phyloP scores from a whole-genome alignment of 2,797 vertebrate genomes.

The Liparis tanakae region DNA sequence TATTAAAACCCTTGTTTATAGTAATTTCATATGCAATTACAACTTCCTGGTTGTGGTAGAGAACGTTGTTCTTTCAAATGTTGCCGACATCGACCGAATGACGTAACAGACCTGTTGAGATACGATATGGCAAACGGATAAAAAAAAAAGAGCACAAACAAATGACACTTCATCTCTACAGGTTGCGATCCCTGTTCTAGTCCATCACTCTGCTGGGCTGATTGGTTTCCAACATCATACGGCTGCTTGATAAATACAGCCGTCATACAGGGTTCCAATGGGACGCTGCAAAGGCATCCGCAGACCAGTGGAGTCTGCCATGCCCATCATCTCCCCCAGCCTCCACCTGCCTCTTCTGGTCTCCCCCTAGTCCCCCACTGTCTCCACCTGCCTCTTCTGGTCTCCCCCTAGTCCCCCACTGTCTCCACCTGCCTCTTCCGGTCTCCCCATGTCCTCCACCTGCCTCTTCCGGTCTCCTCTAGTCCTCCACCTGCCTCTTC shows the following conservation, averaged over 20 bases:
- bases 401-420: too few relatives aligned
- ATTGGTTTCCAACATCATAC: constrained; percentile 33
- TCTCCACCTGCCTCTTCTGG: constrained; percentile 10
- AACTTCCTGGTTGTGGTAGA: too few relatives aligned
- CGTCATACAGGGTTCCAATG: constrained; percentile 19
- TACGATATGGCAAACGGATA: not conserved
- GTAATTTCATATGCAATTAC: too few relatives aligned
- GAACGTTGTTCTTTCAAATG: too few relatives aligned
- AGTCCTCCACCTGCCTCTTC: too few relatives aligned
- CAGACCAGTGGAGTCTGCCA: constrained; percentile 42
- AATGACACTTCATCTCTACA: not conserved
- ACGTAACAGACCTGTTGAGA: not conserved
- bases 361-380: constrained; percentile 16
- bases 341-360: constrained; percentile 41
- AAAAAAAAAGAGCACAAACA: not conserved
- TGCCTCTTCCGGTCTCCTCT: too few relatives aligned
- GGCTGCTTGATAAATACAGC: constrained; percentile 67
- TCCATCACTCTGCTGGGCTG: not conserved
- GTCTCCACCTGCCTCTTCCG: constrained; percentile 9
- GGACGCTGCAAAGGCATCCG: constrained; percentile 50
- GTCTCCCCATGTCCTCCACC: too few relatives aligned
- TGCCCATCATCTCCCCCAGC: constrained; percentile 57
- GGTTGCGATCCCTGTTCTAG: not conserved
- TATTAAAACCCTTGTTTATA: too few relatives aligned
- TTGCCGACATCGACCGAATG: not conserved